Evolutionary conservation across 2,113 vertebrate genomes (phyloP).

Genomic region (Petaurus breviceps): DNA sequence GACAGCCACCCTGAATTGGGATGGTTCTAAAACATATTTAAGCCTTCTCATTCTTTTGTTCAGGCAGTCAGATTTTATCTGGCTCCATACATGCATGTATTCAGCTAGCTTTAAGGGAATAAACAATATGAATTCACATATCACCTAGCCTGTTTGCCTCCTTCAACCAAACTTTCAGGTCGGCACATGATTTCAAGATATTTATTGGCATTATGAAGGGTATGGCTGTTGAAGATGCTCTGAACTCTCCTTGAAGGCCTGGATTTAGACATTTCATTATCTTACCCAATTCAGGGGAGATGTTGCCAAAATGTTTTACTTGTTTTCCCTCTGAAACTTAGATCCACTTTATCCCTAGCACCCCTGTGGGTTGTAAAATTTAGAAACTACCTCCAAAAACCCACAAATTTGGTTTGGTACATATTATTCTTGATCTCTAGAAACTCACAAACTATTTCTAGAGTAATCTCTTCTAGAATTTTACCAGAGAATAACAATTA

Average conservation of each 20-base stretch:
- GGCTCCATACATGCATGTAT: too few species aligned
- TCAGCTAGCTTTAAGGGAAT: too few species aligned
- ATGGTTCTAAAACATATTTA: too few species aligned
- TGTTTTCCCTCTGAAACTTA: not conserved
- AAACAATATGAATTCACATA: too few species aligned
- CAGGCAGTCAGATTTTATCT: too few species aligned
- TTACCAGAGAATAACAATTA: not conserved
- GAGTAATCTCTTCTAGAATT: not conserved
- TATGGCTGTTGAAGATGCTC: not conserved
- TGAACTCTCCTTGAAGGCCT: not conserved
- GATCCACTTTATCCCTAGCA: not conserved
- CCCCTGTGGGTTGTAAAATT: not conserved
- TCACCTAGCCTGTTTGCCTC: too few species aligned
- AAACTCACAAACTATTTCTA: not conserved
- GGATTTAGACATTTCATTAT: not conserved
- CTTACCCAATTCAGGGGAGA: not conserved
- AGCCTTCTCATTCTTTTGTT: too few species aligned
- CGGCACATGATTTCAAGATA: not conserved
- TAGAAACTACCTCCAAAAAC: not conserved
- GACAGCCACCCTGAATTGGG: too few species aligned
- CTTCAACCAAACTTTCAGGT: too few species aligned
- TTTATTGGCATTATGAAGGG: not conserved
- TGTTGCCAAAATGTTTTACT: not conserved
- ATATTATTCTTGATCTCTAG: not conserved
- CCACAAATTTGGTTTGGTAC: not conserved